Conservation (phyloP, 2,113 vertebrate genomes). For the Ptyas mucosa region DNA sequence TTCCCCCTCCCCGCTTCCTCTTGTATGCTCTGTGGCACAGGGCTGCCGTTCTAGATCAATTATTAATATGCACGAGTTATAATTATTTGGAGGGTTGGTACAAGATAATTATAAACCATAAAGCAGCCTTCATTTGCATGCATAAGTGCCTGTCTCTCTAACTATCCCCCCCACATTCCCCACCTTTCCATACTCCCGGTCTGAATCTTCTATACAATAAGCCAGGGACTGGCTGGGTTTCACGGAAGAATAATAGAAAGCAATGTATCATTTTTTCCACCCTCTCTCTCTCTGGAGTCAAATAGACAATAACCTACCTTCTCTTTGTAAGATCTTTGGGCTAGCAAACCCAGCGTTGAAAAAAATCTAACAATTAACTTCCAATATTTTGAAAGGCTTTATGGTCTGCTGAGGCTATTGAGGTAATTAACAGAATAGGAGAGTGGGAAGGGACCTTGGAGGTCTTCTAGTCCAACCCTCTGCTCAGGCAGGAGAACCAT, state of each 20-base stretch:
- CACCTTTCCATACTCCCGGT: not conserved
- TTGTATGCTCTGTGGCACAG: conserved; percentile 53
- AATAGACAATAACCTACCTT: not conserved
- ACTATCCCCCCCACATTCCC: not conserved
- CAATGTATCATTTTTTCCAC: fast-evolving
- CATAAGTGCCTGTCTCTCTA: not conserved
- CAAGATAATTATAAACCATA: conserved; percentile 72
- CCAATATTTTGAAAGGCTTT: not conserved
- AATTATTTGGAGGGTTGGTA: conserved; percentile 65
- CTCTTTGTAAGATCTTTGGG: not conserved
- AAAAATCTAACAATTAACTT: not conserved
- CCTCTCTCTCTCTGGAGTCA: not conserved
- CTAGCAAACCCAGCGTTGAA: not conserved
- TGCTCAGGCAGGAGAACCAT: not conserved
- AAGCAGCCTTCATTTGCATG: conserved; percentile 47
- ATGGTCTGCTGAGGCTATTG: not conserved
- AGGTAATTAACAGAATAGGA: not conserved
- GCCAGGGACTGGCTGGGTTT: not conserved
- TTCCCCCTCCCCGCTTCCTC: conserved; percentile 33
- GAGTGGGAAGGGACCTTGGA: not conserved
- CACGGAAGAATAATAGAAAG: not conserved
- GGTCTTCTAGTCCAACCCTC: not conserved
- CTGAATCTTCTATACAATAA: conserved; percentile 21
- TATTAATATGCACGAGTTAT: conserved; percentile 67
- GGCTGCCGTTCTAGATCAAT: conserved; percentile 58